These are phyloP conservation scores for Steinernema scapterisci DNA, from an alignment of 2,888 invertebrate genomes.

Conservation along the genomic window DNA sequence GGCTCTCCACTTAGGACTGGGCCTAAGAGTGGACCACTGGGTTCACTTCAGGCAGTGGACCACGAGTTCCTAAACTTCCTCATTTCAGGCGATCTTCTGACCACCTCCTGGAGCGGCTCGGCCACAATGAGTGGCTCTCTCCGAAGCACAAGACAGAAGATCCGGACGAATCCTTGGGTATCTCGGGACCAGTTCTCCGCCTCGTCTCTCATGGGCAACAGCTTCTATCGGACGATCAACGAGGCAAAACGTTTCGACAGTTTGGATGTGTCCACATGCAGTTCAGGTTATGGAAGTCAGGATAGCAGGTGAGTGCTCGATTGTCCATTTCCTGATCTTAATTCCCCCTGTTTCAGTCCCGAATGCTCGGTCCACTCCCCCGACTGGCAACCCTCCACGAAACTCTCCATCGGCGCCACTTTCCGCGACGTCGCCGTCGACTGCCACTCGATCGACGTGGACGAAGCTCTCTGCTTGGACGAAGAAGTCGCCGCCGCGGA, in stretches of 20 bases:
- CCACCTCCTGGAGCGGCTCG: constrained; percentile 1
- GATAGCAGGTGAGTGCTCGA: constrained; percentile 38
- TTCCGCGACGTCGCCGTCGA: constrained; percentile 27
- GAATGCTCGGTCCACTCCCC: constrained; percentile 49
- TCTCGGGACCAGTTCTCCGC: constrained; percentile 21
- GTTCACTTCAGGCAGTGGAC: no score
- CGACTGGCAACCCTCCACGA: constrained; percentile 41
- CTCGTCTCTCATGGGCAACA: constrained; percentile 13
- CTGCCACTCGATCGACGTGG: constrained; percentile 28
- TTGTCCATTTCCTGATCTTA: background rate
- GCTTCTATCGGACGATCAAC: constrained; percentile 20
- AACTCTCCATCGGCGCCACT: constrained; percentile 11
- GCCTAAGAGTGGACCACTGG: no score
- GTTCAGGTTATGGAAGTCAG: constrained; percentile 45
- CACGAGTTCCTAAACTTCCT: no score
- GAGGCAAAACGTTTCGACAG: constrained; percentile 45
- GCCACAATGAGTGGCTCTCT: constrained; percentile 25
- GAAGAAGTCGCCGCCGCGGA: constrained; percentile 35
- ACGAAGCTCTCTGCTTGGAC: constrained; percentile 27
- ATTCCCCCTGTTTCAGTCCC: constrained; percentile 37
- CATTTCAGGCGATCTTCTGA: constrained; percentile 19
- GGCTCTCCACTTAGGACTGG: no score
- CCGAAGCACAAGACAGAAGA: constrained; percentile 34
- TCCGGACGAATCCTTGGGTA: constrained; percentile 47
- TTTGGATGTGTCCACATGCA: constrained; percentile 45